Evolutionary conservation across 2,888 invertebrate species (phyloP), one percentile per base, ranked within the genome.

Genomic region (Anoncus sp.): DNA sequence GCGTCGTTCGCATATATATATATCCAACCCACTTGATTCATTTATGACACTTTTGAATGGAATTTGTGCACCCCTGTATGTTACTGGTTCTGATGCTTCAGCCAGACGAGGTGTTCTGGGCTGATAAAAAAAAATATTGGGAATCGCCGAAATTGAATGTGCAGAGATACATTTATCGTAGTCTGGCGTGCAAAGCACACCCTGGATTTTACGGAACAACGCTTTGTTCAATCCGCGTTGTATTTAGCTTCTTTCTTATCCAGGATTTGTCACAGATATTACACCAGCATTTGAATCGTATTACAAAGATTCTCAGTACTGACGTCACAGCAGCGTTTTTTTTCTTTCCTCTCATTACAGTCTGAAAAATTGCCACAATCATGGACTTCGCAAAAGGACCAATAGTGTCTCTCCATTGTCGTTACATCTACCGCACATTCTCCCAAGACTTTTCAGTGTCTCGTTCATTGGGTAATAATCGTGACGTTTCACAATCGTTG

Each of bases 401-500:
- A n/a, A 55, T n/a, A n/a, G n/a, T n/a, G n/a, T n/a, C n/a, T n/a
- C n/a, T n/a, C 27, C 40, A 67, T 49, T 62, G 74, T 79, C 69
- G 79, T 82, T 84, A 77, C 73, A 70, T 79, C 77, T 14, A 51
- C 20, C 27, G 10, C 43, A 62, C 27, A 40, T 35, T 31, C n/a
- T n/a, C n/a, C n/a, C n/a, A 20, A 22, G 40, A 31, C 62, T 66
- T 57, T 66, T 57, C 51, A 65, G 74, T 75, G 70, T 76, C 79
- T 76, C 77, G 53, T 74, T 77, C 55, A 70, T 67, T 63, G 27
- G 43, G 7, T 43, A 75, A 24, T 62, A 69, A 75, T 69, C 51
- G 57, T 72, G 77, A 67, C 80, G 83, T 82, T 81, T 75, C 70
- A 57, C 67, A 81, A 80, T 80, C 79, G 77, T 67, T 62, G 74